Conservation (phyloP, 2,113 vertebrate species). For the Lepus europaeus region DNA sequence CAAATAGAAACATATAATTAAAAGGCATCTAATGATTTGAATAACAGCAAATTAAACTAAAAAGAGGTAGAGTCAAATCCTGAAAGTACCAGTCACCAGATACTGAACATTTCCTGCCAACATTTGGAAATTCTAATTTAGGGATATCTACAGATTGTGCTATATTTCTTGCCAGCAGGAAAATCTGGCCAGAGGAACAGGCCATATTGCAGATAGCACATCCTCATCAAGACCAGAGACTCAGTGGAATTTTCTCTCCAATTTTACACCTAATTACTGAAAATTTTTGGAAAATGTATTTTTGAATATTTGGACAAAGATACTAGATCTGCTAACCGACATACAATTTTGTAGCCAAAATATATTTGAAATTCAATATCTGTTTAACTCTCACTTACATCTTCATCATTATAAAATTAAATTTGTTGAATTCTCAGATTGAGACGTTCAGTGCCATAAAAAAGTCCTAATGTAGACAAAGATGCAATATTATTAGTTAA, state of each 20-base stretch:
- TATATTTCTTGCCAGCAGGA: constrained; percentile 35
- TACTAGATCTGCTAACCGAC: neutral
- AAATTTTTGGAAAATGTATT: constrained; percentile 32
- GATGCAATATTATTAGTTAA: neutral
- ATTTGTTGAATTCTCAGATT: neutral
- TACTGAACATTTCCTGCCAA: constrained; percentile 39
- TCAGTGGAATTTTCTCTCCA: constrained; percentile 25
- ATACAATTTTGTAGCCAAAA: constrained; percentile 34
- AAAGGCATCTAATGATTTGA: constrained; percentile 11
- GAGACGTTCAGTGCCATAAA: neutral
- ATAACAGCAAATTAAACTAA: constrained; percentile 47
- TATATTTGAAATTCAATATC: neutral
- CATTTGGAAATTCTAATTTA: constrained; percentile 46
- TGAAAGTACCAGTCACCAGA: neutral
- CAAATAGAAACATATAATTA: constrained; percentile 14
- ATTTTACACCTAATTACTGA: constrained; percentile 20
- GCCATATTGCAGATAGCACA: constrained; percentile 37
- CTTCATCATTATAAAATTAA: constrained; percentile 27
- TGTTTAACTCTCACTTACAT: neutral
- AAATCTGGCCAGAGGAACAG: neutral
- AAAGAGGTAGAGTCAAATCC: neutral
- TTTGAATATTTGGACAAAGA: constrained; percentile 51
- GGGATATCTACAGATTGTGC: neutral
- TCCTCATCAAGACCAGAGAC: constrained; percentile 14
- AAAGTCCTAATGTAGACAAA: neutral